Evolutionary conservation across 1,140 invertebrate genomes (phyloP).

Genomic region (Achroia grisella): DNA sequence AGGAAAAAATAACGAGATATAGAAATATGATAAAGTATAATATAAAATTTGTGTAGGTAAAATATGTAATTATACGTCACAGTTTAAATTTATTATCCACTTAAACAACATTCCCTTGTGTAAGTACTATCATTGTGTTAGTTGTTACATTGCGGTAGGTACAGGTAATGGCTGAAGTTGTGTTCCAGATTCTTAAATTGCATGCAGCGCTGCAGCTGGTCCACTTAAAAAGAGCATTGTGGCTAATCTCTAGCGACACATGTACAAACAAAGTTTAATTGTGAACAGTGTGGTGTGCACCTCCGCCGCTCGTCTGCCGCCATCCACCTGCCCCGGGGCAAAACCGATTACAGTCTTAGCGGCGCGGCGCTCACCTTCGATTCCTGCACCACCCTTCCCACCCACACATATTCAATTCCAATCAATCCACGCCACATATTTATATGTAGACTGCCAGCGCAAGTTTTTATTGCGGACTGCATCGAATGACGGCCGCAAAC

Average conservation of each 20-base stretch:
- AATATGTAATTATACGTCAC: not conserved
- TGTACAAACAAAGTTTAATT: conserved; percentile 73
- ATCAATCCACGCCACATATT: conserved; percentile 69
- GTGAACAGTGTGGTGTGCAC: conserved; percentile 45
- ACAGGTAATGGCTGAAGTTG: conserved; percentile 43
- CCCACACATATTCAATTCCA: conserved; percentile 67
- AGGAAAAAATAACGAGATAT: not conserved
- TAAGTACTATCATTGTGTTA: not conserved
- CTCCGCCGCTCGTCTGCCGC: conserved; percentile 10
- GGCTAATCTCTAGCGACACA: conserved; percentile 70
- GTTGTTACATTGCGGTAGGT: not conserved
- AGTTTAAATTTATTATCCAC: not conserved
- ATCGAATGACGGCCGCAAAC: conserved; percentile 70
- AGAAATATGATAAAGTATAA: no score
- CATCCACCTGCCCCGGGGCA: conserved; percentile 44
- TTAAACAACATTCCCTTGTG: conserved; percentile 4
- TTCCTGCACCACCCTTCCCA: conserved; percentile 45
- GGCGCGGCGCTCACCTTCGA: conserved; percentile 37
- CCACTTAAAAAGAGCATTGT: conserved; percentile 70
- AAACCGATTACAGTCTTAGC: conserved; percentile 73
- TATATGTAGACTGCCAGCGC: conserved; percentile 59
- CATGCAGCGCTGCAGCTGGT: conserved; percentile 48
- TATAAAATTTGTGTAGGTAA: not conserved
- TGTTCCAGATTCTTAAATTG: conserved; percentile 61
- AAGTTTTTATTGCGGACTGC: conserved; percentile 69